Conservation (phyloP, 23 tunicate species). For the Phallusia fumigata region DNA sequence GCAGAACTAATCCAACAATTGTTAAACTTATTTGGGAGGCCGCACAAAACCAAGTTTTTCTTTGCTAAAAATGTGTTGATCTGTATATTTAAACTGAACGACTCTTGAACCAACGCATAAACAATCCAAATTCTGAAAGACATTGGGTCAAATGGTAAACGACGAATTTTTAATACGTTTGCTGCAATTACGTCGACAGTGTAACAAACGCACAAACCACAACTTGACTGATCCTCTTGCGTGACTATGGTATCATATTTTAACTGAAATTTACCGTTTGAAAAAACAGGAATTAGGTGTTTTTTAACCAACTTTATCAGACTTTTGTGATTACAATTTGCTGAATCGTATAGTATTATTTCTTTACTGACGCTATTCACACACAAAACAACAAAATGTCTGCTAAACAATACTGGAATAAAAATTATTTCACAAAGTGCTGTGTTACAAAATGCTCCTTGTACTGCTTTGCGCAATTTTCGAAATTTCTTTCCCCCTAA, state of each 20-base stretch:
- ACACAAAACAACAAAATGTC: neutral
- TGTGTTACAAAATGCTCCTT: neutral
- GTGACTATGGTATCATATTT: neutral
- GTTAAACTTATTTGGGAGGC: neutral
- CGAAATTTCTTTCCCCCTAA: neutral
- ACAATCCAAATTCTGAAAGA: neutral
- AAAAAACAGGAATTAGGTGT: neutral
- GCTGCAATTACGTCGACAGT: neutral
- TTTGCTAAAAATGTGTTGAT: neutral
- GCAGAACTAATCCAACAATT: neutral
- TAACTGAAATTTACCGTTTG: neutral
- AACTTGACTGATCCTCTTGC: neutral
- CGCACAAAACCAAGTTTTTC: neutral
- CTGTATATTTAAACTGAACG: neutral
- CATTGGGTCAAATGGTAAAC: neutral
- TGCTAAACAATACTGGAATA: neutral
- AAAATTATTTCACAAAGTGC: neutral
- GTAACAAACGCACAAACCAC: neutral
- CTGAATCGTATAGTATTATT: neutral
- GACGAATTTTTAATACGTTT: neutral
- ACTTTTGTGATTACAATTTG: neutral
- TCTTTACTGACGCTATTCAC: neutral
- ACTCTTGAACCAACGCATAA: neutral
- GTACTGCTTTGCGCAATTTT: neutral
- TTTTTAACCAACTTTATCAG: neutral